Evolutionary conservation across 2,888 invertebrate genomes (phyloP), one percentile per base, ranked within the genome.

Genomic region (Orgyia antiqua): DNA sequence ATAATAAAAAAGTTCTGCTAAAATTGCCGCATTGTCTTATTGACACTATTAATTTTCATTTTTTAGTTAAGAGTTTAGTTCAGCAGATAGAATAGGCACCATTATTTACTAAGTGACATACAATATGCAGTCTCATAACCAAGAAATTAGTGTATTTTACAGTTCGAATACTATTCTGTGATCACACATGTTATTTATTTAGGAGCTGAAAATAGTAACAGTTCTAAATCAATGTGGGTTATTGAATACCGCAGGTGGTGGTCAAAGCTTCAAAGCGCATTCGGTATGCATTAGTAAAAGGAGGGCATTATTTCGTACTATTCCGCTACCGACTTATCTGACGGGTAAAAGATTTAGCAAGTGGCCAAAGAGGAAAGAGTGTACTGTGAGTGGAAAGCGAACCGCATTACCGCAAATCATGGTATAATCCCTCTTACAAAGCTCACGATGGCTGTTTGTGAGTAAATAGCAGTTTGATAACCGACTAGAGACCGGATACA

Each of bases 401-500:
- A 61, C 69, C 68, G 61, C 67, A 68, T 71, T 69, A 74, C 70
- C 68, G 58, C 73, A 69, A 73, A 71, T 70, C 63, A 66, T 57
- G 55, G 62, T 53, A 63, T 76, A 71, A 77, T 77, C 73, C 57
- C 51, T 51, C 43, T 61, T 59, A 60, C 58, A 68, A 70, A 72
- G 64, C 59, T 55, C 46, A 49, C 51, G 39, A 39, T 49, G 53
- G 48, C 41, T 42, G 51, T 51, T 41, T 47, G 42, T 34, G 55
- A 51, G 58, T 48, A 62, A 63, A 68, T 53, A 64, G 42, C 45
- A 54, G 51, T 56, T 54, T 38, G 43, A 47, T 47, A 50, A 52
- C 41, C 45, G 42, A 36, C 54, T 59, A 61, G 60, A 58, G 59
- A 60, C 70, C 68, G 69, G 69, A 73, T 68, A 68, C 62, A 63